Base-by-base conservation (phyloP, 2,113 vertebrate species). In the Cyprinodon tularosa region DNA sequence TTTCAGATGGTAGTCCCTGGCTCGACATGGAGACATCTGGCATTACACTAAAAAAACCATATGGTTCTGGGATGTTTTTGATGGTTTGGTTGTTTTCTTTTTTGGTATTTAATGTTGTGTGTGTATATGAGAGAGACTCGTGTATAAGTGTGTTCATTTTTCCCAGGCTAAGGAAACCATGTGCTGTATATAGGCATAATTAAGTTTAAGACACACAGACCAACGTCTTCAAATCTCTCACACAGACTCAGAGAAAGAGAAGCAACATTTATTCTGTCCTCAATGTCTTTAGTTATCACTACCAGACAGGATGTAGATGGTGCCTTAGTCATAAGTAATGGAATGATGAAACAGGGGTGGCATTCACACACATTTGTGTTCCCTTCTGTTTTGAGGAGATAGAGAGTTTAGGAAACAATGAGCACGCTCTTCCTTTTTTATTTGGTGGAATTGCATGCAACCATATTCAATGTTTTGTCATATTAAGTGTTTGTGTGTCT, bases 241-340 rank as follows among this genome's bases (percentile, higher is more conserved):
- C 84, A 84, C 73, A 69, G 63, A 73, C 45, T 72, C n/a, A 44
- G 63, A 47, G 50, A 29, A 40, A 62, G 66, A 64, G 78, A 63
- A 72, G 48, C 60, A 62, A 74, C 77, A 83, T 84, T 81, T 81
- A 82, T 88, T 88, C 78, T 65, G 66, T 75, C 66, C 71, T 88
- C 85, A 87, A 88, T 84, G 78, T 88, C 87, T 91, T 86, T 63
- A 82, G 81, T 90, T 89, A 84, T 89, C 82, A 45, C 71, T 86
- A 63, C 69, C 79, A 76, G 84, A 89, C 90, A 87, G 90, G 83
- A 91, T 84, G 81, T 86, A 87, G 85, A 89, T 87, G 88, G 88
- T 83, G 80, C 89, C 89, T 93, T 89, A 91, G 90, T 93, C 92
- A 94, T 92, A 89, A 89, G 77, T 87, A 89, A 91, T 83, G 73